Conservation (phyloP, 2,113 vertebrate genomes). For the Harpagus bidentatus region DNA sequence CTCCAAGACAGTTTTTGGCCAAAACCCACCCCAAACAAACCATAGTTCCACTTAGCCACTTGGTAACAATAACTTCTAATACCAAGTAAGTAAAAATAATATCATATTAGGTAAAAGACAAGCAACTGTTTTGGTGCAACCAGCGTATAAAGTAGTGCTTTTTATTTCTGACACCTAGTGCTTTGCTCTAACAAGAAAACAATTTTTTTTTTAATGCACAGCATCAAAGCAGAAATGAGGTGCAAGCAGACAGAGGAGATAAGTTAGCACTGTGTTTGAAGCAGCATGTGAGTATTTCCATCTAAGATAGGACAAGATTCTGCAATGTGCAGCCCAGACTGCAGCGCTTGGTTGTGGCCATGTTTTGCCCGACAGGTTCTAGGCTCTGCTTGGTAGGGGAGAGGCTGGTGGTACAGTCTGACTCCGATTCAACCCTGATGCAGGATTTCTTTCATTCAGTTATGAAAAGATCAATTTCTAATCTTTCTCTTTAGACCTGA, state of each 20-base stretch:
- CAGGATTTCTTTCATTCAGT: background rate
- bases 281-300: background rate
- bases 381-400: background rate
- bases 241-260: background rate
- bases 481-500: background rate
- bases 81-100: background rate
- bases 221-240: background rate
- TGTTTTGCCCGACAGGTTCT: background rate
- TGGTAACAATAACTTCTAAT: background rate
- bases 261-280: background rate
- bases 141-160: background rate
- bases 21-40: background rate
- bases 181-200: background rate
- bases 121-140: background rate
- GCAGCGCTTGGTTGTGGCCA: too few relatives aligned
- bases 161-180: background rate
- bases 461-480: background rate
- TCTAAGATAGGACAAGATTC: background rate
- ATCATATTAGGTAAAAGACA: background rate
- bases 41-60: too few relatives aligned
- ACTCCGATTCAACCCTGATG: background rate
- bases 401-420: too few relatives aligned
- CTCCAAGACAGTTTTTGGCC: background rate
- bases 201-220: background rate
- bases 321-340: background rate